Evolutionary conservation across 2,888 invertebrate genomes (phyloP).

Genomic region (Agrilus mali): DNA sequence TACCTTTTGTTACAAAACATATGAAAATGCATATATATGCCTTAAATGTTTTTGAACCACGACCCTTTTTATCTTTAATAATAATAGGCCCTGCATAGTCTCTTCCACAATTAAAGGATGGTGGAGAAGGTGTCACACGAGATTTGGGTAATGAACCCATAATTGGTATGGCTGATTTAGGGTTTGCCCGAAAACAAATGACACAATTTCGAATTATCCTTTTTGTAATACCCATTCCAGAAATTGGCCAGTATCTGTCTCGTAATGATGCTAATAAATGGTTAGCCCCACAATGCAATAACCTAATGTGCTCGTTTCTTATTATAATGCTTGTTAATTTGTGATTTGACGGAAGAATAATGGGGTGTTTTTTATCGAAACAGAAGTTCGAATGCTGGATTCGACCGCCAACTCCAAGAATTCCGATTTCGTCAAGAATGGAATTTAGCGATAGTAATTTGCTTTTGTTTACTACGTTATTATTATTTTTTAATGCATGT

Average conservation of each 20-base stretch:
- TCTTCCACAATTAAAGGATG: neutral
- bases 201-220: neutral
- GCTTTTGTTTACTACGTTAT: no score
- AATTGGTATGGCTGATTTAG: neutral
- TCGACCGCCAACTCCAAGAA: no score
- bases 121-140: neutral
- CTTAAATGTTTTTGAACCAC: no score
- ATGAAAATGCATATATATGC: no score
- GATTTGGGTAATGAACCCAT: neutral
- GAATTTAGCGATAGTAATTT: no score
- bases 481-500: no score
- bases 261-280: neutral
- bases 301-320: neutral
- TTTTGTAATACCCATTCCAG: neutral
- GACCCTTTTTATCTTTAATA: neutral
- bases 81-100: neutral
- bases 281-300: neutral
- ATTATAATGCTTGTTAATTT: conserved; percentile 1
- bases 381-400: no score
- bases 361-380: no score
- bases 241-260: neutral
- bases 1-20: no score
- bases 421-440: no score
- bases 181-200: neutral
- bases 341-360: no score